These are phyloP conservation scores for Illadopsis cleaveri DNA, from an alignment of 2,113 vertebrate species.

Conservation along the genomic window DNA sequence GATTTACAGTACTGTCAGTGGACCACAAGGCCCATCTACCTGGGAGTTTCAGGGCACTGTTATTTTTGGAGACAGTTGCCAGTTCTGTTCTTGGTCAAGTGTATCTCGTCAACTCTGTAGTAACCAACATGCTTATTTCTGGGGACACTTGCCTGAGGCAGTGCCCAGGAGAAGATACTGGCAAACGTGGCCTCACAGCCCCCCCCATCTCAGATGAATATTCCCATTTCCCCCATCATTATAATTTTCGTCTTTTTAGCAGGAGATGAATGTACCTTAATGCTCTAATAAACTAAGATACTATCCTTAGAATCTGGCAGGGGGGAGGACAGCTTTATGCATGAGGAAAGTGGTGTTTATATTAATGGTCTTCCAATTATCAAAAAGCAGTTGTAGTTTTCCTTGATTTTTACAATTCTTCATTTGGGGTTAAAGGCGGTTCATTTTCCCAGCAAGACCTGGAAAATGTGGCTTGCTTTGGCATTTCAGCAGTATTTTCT, in stretches of 20 bases:
- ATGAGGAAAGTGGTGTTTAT: not conserved
- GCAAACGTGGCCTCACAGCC: not conserved
- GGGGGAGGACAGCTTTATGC: not conserved
- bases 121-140: fast-evolving
- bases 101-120: not conserved
- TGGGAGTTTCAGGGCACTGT: not conserved
- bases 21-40: not conserved
- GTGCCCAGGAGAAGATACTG: not conserved
- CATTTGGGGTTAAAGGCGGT: not conserved
- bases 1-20: not conserved
- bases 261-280: not conserved
- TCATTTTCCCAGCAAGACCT: not conserved
- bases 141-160: not conserved
- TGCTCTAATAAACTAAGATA: not conserved
- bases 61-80: not conserved
- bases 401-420: not conserved
- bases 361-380: constrained; percentile 1
- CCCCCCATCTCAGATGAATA: not conserved
- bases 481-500: not conserved
- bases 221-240: not conserved
- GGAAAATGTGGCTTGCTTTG: not conserved
- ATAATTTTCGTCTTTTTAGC: not conserved
- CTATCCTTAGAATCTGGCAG: not conserved
- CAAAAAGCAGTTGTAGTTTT: not conserved
- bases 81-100: not conserved